phyloP scores from a whole-genome alignment of 1,140 invertebrate genomes.

The Hormaphis cornu region DNA sequence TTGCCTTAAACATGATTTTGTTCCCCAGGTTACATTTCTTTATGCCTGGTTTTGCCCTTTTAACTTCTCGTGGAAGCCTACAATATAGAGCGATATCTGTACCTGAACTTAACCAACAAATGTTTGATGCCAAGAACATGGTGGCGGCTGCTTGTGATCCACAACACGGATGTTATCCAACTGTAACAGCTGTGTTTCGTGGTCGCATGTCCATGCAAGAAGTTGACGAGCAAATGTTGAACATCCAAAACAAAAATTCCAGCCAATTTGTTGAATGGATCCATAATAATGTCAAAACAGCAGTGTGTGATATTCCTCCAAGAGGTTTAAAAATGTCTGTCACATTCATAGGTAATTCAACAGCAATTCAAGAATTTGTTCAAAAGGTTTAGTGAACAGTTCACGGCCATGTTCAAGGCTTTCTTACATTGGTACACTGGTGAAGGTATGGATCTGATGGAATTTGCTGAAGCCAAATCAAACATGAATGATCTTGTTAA shows the following conservation, averaged over 20 bases:
- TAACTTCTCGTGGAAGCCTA: conserved; percentile 61
- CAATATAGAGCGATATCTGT: conserved; percentile 70
- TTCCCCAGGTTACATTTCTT: conserved; percentile 93
- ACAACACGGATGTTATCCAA: conserved; percentile 64
- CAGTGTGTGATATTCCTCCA: conserved; percentile 83
- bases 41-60: conserved; percentile 81
- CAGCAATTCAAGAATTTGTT: conserved; percentile 64
- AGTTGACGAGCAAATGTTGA: too few relatives aligned
- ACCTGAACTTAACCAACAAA: conserved; percentile 64
- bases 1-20: conserved; percentile 96
- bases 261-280: conserved; percentile 80
- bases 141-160: conserved; percentile 73
- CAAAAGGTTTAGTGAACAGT: conserved; percentile 62
- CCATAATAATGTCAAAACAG: conserved; percentile 74
- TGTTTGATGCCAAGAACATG: too few relatives aligned
- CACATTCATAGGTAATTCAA: too few relatives aligned
- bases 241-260: conserved; percentile 61
- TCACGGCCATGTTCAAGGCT: conserved; percentile 76
- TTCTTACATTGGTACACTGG: too few relatives aligned
- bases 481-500: too few relatives aligned
- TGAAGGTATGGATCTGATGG: too few relatives aligned
- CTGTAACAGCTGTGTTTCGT: conserved; percentile 81
- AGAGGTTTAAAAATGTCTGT: conserved; percentile 73
- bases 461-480: conserved; percentile 60
- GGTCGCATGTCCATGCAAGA: conserved; percentile 70